These are phyloP conservation scores for Opisthocomus hoazin DNA, from an alignment of 2,113 vertebrate genomes.

Conservation along the genomic window DNA sequence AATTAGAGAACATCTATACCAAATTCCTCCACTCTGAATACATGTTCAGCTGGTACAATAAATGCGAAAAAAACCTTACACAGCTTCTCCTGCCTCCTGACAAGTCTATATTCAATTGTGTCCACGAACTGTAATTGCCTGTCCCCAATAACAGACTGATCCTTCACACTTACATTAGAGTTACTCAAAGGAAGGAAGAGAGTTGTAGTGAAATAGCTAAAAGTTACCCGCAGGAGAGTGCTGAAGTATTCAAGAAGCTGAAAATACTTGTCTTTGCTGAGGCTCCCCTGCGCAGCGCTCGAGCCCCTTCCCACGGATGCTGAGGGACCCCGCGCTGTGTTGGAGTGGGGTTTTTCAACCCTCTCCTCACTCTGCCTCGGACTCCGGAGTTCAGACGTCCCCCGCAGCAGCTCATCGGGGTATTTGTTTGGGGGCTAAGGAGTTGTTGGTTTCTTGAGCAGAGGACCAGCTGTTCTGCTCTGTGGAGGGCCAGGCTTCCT, in stretches of 20 bases:
- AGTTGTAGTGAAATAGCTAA: background rate
- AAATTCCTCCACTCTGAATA: background rate
- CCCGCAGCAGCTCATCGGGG: background rate
- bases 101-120: rapidly evolving
- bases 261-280: background rate
- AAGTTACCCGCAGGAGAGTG: background rate
- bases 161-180: background rate
- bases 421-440: background rate
- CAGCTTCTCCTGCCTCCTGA: background rate
- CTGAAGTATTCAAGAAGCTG: background rate
- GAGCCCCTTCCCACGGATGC: background rate
- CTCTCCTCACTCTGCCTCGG: background rate
- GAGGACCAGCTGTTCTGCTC: slow-evolving; percentile 89
- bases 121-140: rapidly evolving
- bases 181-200: background rate
- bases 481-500: slow-evolving; percentile 91
- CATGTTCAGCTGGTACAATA: background rate
- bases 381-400: too few species aligned
- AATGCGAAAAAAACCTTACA: background rate
- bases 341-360: background rate
- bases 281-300: background rate
- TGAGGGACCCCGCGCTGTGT: rapidly evolving
- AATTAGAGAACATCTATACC: background rate
- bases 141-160: background rate
- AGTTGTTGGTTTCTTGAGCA: slow-evolving; percentile 36